Percentiles rank a stretch among this genome's conserved stretches.
Evolutionary conservation across 1,140 invertebrate genomes (phyloP).

Genomic region (Copidosoma floridanum): DNA sequence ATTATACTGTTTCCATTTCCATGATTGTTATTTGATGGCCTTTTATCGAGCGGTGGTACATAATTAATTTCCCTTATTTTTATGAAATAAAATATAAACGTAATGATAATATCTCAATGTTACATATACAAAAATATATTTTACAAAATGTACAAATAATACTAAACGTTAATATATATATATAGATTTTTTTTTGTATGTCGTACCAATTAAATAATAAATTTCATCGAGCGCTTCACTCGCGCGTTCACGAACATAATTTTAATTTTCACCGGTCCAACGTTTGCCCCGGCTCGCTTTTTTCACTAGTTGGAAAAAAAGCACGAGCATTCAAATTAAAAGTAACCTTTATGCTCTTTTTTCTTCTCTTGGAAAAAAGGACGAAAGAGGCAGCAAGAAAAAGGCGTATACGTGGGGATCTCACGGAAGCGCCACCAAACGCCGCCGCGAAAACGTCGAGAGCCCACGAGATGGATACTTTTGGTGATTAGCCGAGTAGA

Average conservation of each 20-base stretch:
- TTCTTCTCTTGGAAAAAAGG: slow-evolving; percentile 1
- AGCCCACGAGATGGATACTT: slow-evolving; percentile 19
- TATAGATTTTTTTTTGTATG: not conserved
- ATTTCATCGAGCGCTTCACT: not conserved
- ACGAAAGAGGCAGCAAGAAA: slow-evolving; percentile 4
- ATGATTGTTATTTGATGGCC: no score
- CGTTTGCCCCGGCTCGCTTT: no score
- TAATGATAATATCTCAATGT: no score
- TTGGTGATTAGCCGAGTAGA: no score
- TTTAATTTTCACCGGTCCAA: not conserved
- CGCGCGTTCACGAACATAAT: not conserved
- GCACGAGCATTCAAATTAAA: no score
- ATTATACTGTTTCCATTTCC: no score
- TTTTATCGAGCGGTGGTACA: no score
- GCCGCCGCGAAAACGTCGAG: slow-evolving; percentile 4
- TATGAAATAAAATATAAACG: no score
- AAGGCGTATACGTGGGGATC: slow-evolving; percentile 12
- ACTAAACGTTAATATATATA: slow-evolving; percentile 4
- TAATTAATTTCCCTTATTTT: no score
- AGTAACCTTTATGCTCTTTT: not conserved
- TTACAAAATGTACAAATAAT: slow-evolving; percentile 8
- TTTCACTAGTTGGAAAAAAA: no score
- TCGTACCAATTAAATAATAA: not conserved
- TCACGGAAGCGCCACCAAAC: slow-evolving; percentile 14
- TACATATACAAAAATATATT: no score